These are phyloP conservation scores for Pseudonaja textilis DNA, from an alignment of 2,113 vertebrate species.

Conservation along the genomic window DNA sequence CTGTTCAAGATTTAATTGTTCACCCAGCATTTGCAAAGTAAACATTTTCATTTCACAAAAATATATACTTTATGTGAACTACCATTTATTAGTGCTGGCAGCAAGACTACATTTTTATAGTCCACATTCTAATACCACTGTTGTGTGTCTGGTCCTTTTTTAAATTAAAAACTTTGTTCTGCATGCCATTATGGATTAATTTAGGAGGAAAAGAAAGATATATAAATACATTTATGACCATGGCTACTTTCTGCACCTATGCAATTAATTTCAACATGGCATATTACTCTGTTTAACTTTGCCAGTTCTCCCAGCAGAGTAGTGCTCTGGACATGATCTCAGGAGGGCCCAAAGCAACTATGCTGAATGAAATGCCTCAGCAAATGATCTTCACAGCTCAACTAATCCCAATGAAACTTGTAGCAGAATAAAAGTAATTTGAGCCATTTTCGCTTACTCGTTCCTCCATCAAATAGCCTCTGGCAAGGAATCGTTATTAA, in stretches of 20 bases:
- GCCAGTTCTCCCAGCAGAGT: neutral
- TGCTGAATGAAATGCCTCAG: neutral
- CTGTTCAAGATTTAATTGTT: neutral
- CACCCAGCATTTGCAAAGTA: neutral
- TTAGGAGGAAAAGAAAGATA: neutral
- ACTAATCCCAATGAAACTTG: neutral
- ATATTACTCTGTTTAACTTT: neutral
- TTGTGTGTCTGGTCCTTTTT: neutral
- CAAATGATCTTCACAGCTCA: neutral
- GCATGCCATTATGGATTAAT: neutral
- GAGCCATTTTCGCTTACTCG: neutral
- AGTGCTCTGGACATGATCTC: neutral
- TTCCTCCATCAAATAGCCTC: neutral
- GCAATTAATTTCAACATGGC: neutral
- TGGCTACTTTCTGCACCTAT: neutral
- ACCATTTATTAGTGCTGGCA: neutral
- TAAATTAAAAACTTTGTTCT: neutral
- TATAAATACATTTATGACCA: neutral
- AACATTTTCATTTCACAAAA: neutral
- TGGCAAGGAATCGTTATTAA: neutral
- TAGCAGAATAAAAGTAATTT: neutral
- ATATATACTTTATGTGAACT: neutral
- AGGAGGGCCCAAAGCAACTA: neutral
- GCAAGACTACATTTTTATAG: neutral
- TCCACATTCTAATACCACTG: neutral